Percentiles rank a stretch among this genome's conserved stretches.
Conservation (phyloP, 2,113 vertebrate genomes). For the Pomatostomus ruficeps region DNA sequence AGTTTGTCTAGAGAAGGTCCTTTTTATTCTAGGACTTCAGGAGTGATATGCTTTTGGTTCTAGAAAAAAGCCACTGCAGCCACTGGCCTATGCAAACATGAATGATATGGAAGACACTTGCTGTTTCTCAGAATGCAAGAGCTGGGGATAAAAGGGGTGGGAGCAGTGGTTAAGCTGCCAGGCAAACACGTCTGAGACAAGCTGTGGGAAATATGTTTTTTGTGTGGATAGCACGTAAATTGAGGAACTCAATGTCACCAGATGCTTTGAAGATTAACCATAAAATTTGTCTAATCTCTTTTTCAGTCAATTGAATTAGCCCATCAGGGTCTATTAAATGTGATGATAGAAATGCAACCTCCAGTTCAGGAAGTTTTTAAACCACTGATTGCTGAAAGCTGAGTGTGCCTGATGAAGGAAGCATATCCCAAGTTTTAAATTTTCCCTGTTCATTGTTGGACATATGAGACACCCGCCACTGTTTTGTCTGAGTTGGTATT, state of each 20-base stretch:
- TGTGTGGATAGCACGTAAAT: not conserved
- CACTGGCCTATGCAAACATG: not conserved
- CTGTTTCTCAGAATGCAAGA: not conserved
- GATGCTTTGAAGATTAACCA: conserved; percentile 40
- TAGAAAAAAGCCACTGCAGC: not conserved
- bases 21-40: not conserved
- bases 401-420: not conserved
- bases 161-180: not conserved
- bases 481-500: not conserved
- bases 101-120: not conserved
- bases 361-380: conserved; percentile 12
- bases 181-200: not conserved
- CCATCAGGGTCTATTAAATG: not conserved
- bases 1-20: not conserved
- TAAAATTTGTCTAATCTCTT: conserved; percentile 14
- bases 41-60: not conserved
- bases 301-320: not conserved
- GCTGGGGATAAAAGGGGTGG: not conserved
- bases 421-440: not conserved
- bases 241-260: not conserved
- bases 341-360: not conserved
- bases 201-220: not conserved
- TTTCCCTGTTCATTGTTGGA: not conserved
- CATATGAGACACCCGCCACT: not conserved
- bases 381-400: not conserved